phyloP scores from a whole-genome alignment of 2,888 invertebrate species.

The Cataglyphis albicans region DNA sequence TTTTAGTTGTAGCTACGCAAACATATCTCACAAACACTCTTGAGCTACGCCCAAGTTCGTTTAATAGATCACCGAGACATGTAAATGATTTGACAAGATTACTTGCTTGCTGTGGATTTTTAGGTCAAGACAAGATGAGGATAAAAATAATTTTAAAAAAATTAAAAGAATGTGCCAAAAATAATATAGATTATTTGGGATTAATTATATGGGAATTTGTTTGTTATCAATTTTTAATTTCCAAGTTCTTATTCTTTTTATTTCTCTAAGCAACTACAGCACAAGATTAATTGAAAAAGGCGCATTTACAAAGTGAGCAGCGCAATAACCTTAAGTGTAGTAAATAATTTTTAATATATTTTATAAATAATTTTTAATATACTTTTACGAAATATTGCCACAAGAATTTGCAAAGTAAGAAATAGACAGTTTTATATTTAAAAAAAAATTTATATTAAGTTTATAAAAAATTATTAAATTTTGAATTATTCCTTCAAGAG shows the following conservation, averaged over 20 bases:
- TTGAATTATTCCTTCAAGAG: not conserved
- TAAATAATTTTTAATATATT: not conserved
- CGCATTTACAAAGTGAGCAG: not conserved
- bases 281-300: not conserved
- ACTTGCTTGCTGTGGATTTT: conserved; percentile 39
- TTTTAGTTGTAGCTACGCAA: conserved; percentile 65
- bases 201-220: not conserved
- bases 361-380: no score
- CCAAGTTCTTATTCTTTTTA: not conserved
- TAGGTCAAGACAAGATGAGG: conserved; percentile 17
- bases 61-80: conserved; percentile 41
- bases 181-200: not conserved
- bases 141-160: not conserved
- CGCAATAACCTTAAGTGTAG: not conserved
- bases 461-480: not conserved
- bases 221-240: conserved; percentile 9
- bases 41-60: conserved; percentile 45
- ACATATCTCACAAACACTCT: conserved; percentile 58
- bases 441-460: not conserved
- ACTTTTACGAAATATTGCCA: not conserved
- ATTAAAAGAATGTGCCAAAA: not conserved
- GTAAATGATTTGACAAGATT: conserved; percentile 14
- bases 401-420: no score
- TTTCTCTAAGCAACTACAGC: conserved; percentile 2
- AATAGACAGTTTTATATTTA: not conserved